phyloP scores from a whole-genome alignment of 2,797 vertebrate species.

The Limosa lapponica region DNA sequence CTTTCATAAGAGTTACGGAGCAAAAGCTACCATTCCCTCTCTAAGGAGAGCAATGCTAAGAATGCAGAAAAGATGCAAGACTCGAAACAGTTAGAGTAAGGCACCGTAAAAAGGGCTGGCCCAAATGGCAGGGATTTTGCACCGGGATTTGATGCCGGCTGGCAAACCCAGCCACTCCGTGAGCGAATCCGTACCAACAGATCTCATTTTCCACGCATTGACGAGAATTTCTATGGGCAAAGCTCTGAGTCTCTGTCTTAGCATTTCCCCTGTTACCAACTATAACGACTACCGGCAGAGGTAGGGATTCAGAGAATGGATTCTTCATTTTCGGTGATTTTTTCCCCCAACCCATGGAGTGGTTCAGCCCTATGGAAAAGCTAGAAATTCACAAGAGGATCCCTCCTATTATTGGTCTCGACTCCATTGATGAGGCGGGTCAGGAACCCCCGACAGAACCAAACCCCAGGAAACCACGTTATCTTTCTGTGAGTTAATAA shows the following conservation, averaged over 20 bases:
- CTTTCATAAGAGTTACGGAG: constrained; percentile 42
- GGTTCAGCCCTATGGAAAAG: not conserved
- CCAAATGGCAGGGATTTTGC: not conserved
- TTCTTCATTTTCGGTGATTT: not conserved
- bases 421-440: not conserved
- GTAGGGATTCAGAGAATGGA: not conserved
- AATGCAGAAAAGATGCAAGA: constrained; percentile 37
- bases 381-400: not conserved
- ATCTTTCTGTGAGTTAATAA: not conserved
- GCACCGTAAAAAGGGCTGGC: not conserved
- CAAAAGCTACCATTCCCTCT: constrained; percentile 23
- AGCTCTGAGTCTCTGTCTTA: not conserved
- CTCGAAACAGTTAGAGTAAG: constrained; percentile 32
- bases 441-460: not conserved
- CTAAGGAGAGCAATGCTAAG: constrained; percentile 23
- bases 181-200: not conserved
- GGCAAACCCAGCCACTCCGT: not conserved
- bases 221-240: not conserved
- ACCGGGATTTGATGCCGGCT: not conserved
- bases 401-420: not conserved
- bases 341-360: not conserved
- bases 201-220: not conserved
- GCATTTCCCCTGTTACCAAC: not conserved
- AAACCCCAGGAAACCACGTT: not conserved
- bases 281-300: not conserved